These are phyloP conservation scores for Vultur gryphus DNA, from an alignment of 2,797 vertebrate genomes.

Conservation along the genomic window DNA sequence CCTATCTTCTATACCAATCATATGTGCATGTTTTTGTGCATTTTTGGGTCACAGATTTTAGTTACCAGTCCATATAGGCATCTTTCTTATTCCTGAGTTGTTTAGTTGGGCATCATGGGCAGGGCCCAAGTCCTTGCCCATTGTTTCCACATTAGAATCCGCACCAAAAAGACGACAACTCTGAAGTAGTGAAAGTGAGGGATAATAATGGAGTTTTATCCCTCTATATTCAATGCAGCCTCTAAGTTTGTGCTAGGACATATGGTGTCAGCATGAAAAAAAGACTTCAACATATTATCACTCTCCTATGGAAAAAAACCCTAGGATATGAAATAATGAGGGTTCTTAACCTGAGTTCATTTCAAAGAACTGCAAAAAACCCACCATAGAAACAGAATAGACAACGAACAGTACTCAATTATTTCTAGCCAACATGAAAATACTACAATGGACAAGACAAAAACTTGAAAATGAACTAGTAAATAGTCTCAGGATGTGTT, in stretches of 20 bases:
- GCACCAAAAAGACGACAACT: background rate
- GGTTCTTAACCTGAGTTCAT: background rate
- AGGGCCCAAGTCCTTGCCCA: accelerated
- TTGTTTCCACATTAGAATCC: background rate
- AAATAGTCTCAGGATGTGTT: background rate
- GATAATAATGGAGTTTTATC: background rate
- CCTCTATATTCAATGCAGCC: background rate
- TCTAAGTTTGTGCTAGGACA: background rate
- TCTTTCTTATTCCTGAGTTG: background rate
- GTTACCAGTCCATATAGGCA: background rate
- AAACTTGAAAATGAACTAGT: background rate
- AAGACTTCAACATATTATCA: background rate
- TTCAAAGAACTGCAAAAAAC: background rate
- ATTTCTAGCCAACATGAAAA: background rate
- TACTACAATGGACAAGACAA: background rate
- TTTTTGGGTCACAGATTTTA: background rate
- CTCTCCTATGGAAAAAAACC: background rate
- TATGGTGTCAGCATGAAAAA: background rate
- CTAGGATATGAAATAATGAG: background rate
- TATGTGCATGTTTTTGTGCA: background rate
- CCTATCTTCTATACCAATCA: background rate
- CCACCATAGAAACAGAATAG: background rate
- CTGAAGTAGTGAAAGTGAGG: background rate
- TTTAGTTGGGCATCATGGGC: background rate
- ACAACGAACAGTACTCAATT: background rate